Evolutionary conservation across 2,113 vertebrate species (phyloP), one percentile per base, ranked within the genome.

Genomic region (Hippocampus zosterae): DNA sequence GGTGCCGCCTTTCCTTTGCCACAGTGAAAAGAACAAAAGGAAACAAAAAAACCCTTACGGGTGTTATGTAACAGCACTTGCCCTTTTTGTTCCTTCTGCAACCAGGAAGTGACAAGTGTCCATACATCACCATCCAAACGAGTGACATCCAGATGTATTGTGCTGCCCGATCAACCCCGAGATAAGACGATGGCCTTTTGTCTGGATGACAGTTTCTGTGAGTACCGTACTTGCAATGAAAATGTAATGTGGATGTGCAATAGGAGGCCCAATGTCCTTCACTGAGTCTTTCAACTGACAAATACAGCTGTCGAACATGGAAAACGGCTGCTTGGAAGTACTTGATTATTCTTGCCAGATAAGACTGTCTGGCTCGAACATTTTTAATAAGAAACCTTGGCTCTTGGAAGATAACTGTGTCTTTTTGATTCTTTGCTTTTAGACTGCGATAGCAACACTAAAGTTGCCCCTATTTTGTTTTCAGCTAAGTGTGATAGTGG

Each of bases 31-130:
- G 64, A 79, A 42, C 74, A 69, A 23, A 55, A n/a, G 46, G 33
- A 37, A 46, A 16, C 8, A 16, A 46, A 46, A 46, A 46, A 46
- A 25, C 25, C 29, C 29, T 0, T 4, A 19, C 82, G 85, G 77
- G 75, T 88, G 85, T 78, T 88, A 15, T 64, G 37, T 64, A n/a
- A 64, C 61, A 64, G 11, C 50, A 69, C 41, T 41, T 72, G 48
- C 69, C 53, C 62, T n/a, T 6, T 63, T 60, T 48, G 5, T 57
- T 60, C 76, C 63, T 44, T 79, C 75, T 71, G 37, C 40, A 37
- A 84, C 77, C 85, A 92, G 91, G 90, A 91, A 88, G 83, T 78
- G 40, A 70, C 78, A 72, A 8, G 52, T 6, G 7, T 76, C 73
- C 79, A 81, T 60, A 48, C 60, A 48, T 72, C 74, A 23, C 56